Conservation (phyloP, 2,888 invertebrate species). For the Xanthorhoe designata region DNA sequence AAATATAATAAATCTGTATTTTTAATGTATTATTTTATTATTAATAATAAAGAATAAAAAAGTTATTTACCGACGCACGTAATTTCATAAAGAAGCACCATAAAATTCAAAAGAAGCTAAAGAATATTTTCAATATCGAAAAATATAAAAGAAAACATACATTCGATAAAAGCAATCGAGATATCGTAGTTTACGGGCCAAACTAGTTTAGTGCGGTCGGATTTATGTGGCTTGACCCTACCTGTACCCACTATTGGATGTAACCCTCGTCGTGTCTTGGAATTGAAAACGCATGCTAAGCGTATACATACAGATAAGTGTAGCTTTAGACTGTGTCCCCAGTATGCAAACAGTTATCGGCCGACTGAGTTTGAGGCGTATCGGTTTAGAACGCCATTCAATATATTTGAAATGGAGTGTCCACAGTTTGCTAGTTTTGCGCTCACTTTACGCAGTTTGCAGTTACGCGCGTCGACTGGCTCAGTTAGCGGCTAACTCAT, state of each 20-base stretch:
- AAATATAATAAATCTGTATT: no score
- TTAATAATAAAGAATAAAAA: no score
- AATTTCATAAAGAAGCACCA: not conserved
- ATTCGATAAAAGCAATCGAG: conserved; percentile 77
- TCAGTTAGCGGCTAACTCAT: no score
- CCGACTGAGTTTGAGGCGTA: no score
- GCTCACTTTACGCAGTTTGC: no score
- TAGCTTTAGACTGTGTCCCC: no score
- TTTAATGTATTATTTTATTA: no score
- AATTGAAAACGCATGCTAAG: conserved; percentile 33
- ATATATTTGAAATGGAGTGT: no score
- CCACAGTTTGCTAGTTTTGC: no score
- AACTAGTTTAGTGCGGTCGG: conserved; percentile 68
- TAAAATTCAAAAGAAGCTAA: conserved; percentile 1
- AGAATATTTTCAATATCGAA: conserved; percentile 30
- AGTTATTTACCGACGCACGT: not conserved
- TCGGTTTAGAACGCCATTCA: no score
- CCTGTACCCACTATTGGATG: conserved; percentile 51
- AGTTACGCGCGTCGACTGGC: no score
- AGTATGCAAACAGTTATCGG: no score
- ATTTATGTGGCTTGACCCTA: conserved; percentile 72
- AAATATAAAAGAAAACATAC: conserved; percentile 45
- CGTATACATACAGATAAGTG: conserved; percentile 19
- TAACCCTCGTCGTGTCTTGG: conserved; percentile 29
- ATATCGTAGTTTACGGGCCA: conserved; percentile 69